These are phyloP conservation scores for Auanema freiburgensis DNA, from an alignment of 2,888 invertebrate genomes.

Conservation along the genomic window DNA sequence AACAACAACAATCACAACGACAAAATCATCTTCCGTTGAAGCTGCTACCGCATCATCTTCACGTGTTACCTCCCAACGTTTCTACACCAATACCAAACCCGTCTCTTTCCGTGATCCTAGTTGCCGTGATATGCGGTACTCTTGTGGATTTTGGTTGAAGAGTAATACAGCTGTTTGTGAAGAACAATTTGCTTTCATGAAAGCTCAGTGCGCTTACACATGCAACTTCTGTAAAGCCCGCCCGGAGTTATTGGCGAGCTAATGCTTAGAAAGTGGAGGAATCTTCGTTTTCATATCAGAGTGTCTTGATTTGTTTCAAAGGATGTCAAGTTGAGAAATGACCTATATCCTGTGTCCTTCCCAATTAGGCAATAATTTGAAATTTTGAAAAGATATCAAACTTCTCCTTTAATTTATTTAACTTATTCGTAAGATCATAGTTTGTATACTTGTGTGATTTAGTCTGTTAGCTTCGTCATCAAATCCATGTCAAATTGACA, in stretches of 20 bases:
- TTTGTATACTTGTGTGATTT: too few relatives aligned
- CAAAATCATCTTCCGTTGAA: slow-evolving; percentile 16
- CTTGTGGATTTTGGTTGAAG: slow-evolving; percentile 59
- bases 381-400: too few relatives aligned
- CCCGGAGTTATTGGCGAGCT: background rate
- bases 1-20: slow-evolving; percentile 16
- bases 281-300: too few relatives aligned
- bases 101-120: slow-evolving; percentile 38
- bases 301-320: background rate
- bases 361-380: too few relatives aligned
- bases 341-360: too few relatives aligned
- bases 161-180: slow-evolving; percentile 50
- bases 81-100: slow-evolving; percentile 42
- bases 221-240: slow-evolving; percentile 43
- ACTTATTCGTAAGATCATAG: too few relatives aligned
- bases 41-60: slow-evolving; percentile 16
- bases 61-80: slow-evolving; percentile 12
- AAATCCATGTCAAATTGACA: too few relatives aligned
- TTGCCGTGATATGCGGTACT: slow-evolving; percentile 51
- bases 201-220: slow-evolving; percentile 55
- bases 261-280: background rate
- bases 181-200: slow-evolving; percentile 56
- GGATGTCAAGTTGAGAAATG: background rate
- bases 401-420: too few relatives aligned
- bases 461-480: too few relatives aligned